Base-by-base conservation (phyloP, 1,140 invertebrate genomes). In the Drosophila sp. region DNA sequence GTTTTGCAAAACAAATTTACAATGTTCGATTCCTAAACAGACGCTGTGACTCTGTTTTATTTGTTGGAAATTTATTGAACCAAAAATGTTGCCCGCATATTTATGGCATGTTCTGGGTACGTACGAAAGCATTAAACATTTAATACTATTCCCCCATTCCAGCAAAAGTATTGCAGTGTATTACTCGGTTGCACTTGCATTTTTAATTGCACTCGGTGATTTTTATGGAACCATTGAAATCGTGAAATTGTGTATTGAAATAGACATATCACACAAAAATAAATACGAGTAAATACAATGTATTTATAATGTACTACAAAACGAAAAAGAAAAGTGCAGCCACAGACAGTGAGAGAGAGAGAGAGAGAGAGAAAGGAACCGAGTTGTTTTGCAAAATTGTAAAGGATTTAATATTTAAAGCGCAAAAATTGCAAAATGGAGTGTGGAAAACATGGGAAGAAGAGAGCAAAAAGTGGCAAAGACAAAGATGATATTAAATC, bases 51-150 rank as follows among this genome's bases (percentile, higher is more conserved):
- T 32, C 50, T n/a, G 41, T 62, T n/a, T 41, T 63, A 2, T 18
- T 16, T 27, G 5, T 25, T 43, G 9, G 54, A 45, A 67, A 72
- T 66, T 54, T 45, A 59, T 41, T 67, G 46, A 45, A 40, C 11
- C 50, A 67, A 64, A 63, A 72, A 83, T 83, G 76, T 65, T 76
- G 61, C 6, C 14, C 40, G 45, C 56, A 65, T 46, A 59, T 70
- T 79, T 70, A 56, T 59, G 72, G 66, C 65, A 51, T 51, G 58
- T 63, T 45, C 27, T 38, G 18, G 67, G 67, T 71, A 71, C 13
- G 67, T 64, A 54, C 14, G 32, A 34, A 21, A 34, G 14, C 14
- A 34, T 27, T 27, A 32, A 50, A 41, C 11, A 7, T n/a, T 4
- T 9, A 29, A 25, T 54, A 11, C 8, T 18, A 34, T 40, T 18